phyloP scores from a whole-genome alignment of 2,888 invertebrate genomes.

The Drosophila flavopinicola region DNA sequence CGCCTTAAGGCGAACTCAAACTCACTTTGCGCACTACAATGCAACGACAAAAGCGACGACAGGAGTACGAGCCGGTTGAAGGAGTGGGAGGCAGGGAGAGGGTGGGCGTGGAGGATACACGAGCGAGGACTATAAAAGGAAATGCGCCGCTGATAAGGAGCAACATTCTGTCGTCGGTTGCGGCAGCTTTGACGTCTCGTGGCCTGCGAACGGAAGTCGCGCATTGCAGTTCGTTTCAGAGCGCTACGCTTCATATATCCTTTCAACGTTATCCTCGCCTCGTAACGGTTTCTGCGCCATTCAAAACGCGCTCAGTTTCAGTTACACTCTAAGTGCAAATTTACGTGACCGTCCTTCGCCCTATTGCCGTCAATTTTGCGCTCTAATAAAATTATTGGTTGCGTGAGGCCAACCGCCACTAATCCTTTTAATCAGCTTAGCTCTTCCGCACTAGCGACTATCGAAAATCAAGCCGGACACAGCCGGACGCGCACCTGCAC shows the following conservation, averaged over 20 bases:
- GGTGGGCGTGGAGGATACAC: slow-evolving; percentile 14
- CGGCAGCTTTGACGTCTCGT: slow-evolving; percentile 76
- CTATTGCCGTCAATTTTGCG: slow-evolving; percentile 40
- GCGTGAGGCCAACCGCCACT: slow-evolving; percentile 49
- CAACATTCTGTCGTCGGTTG: slow-evolving; percentile 82
- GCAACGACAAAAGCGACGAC: neutral
- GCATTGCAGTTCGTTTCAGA: slow-evolving; percentile 21
- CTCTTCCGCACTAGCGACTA: neutral
- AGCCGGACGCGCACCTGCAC: neutral
- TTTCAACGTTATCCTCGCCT: slow-evolving; percentile 16
- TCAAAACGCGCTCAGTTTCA: slow-evolving; percentile 32
- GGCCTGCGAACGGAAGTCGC: slow-evolving; percentile 45
- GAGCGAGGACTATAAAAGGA: slow-evolving; percentile 82
- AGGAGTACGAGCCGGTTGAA: slow-evolving; percentile 8
- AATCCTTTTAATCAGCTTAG: slow-evolving; percentile 57
- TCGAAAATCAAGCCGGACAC: neutral
- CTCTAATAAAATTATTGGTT: slow-evolving; percentile 67
- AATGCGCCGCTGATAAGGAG: slow-evolving; percentile 79
- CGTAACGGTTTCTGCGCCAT: slow-evolving; percentile 61
- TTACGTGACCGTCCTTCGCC: slow-evolving; percentile 33
- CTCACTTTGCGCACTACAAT: slow-evolving; percentile 5
- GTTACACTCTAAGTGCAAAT: slow-evolving; percentile 34
- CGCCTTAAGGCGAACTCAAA: neutral
- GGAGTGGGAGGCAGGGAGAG: neutral
- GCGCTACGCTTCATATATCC: slow-evolving; percentile 13